These are phyloP conservation scores for Rhingia campestris DNA, from an alignment of 2,888 invertebrate species.

Conservation along the genomic window DNA sequence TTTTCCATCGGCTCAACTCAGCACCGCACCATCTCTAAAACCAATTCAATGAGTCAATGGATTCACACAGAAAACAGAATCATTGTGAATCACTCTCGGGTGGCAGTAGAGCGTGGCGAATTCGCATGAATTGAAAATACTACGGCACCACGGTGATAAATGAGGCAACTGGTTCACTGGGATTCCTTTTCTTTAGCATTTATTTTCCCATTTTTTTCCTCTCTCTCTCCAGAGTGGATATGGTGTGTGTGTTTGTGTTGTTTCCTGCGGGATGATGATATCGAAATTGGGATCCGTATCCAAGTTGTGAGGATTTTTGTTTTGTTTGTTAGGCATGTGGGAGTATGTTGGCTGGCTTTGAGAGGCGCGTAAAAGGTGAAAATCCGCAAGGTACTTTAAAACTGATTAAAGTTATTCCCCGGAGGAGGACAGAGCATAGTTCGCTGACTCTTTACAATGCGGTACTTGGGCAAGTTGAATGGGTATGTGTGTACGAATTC, in stretches of 20 bases:
- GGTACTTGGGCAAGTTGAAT: too few species aligned
- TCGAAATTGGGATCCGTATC: constrained; percentile 5
- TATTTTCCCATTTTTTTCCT: not conserved
- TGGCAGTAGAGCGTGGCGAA: constrained; percentile 46
- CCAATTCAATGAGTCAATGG: constrained; percentile 54
- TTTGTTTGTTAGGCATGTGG: not conserved
- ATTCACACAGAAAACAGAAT: constrained; percentile 29
- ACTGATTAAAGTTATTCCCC: constrained; percentile 15
- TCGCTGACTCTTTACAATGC: too few species aligned
- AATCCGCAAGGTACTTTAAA: not conserved
- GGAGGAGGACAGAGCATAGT: too few species aligned
- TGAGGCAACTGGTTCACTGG: constrained; percentile 60
- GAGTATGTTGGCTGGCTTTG: not conserved
- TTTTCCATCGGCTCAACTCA: constrained; percentile 46
- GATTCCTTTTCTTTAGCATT: constrained; percentile 21
- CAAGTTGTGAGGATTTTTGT: not conserved
- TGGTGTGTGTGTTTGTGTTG: constrained; percentile 5
- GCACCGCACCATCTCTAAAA: constrained; percentile 16
- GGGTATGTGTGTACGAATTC: too few species aligned
- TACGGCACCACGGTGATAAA: constrained; percentile 45
- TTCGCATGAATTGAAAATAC: constrained; percentile 45
- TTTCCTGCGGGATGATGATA: constrained; percentile 18
- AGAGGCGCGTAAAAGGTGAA: not conserved
- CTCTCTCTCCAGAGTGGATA: not conserved
- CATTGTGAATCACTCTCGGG: constrained; percentile 53